These are phyloP conservation scores for Trissolcus basalis DNA, from an alignment of 1,140 invertebrate genomes.

Conservation along the genomic window DNA sequence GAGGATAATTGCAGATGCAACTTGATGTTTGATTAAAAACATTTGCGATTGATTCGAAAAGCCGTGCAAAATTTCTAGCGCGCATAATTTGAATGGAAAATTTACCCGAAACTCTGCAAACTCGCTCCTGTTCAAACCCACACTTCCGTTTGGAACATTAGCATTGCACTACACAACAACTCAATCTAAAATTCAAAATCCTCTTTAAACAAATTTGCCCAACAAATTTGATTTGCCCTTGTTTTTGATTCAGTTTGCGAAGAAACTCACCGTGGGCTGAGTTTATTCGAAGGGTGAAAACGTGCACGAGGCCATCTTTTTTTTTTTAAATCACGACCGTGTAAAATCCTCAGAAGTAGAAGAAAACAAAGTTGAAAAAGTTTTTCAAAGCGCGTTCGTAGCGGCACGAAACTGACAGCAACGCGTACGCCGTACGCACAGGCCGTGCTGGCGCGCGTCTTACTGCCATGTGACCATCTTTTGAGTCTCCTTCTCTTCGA, in stretches of 20 bases:
- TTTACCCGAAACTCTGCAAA: background rate
- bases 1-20: too few relatives aligned
- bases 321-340: background rate
- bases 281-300: background rate
- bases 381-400: background rate
- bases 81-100: background rate
- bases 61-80: too few relatives aligned
- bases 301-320: background rate
- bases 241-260: slow-evolving; percentile 7
- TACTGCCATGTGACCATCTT: slow-evolving; percentile 68
- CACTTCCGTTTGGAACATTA: background rate
- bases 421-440: slow-evolving; percentile 53
- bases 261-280: slow-evolving; percentile 15
- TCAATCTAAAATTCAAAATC: slow-evolving; percentile 22
- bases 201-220: slow-evolving; percentile 2
- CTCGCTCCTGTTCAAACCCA: background rate
- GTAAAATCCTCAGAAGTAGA: background rate
- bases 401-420: slow-evolving; percentile 46
- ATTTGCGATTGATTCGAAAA: too few relatives aligned
- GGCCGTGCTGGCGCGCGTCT: slow-evolving; percentile 46
- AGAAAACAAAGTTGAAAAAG: background rate
- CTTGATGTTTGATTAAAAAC: too few relatives aligned
- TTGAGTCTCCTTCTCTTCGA: slow-evolving; percentile 65
- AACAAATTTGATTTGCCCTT: slow-evolving; percentile 2
- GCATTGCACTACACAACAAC: slow-evolving; percentile 1